Evolutionary conservation across 1,140 invertebrate genomes (phyloP).

Genomic region (Bombus breviceps): DNA sequence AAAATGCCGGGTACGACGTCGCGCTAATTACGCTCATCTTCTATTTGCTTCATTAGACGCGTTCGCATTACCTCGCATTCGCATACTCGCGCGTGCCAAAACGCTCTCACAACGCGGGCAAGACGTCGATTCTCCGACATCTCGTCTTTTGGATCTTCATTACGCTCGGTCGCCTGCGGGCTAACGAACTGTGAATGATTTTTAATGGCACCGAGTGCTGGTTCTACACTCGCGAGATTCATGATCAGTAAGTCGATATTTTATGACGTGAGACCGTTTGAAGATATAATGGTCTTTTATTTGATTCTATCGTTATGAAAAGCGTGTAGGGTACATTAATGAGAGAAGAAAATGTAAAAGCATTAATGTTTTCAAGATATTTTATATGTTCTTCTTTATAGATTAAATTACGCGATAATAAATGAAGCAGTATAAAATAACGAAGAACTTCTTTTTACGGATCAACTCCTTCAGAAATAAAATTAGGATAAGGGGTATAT

Average conservation of each 20-base stretch:
- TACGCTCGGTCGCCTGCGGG: not conserved
- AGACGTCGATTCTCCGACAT: not conserved
- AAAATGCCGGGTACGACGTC: not conserved
- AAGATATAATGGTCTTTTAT: not conserved
- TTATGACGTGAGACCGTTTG: not conserved
- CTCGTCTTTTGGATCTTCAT: not conserved
- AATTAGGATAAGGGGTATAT: not conserved
- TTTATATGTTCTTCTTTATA: no score
- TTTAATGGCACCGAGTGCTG: not conserved
- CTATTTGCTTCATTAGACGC: conserved; percentile 12
- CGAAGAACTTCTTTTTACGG: not conserved
- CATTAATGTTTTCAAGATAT: not conserved
- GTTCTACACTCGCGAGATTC: not conserved
- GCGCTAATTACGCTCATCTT: conserved; percentile 26
- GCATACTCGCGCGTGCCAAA: not conserved
- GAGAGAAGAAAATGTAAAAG: not conserved
- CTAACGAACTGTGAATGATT: conserved; percentile 16
- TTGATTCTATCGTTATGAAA: not conserved
- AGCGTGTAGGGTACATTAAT: no score
- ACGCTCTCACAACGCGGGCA: not conserved
- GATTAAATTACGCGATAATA: not conserved
- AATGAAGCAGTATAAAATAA: not conserved
- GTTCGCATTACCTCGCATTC: no score
- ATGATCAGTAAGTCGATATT: not conserved
- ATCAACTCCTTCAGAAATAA: not conserved